These are phyloP conservation scores for Argyrosomus regius DNA, from an alignment of 2,797 vertebrate species.

Conservation along the genomic window DNA sequence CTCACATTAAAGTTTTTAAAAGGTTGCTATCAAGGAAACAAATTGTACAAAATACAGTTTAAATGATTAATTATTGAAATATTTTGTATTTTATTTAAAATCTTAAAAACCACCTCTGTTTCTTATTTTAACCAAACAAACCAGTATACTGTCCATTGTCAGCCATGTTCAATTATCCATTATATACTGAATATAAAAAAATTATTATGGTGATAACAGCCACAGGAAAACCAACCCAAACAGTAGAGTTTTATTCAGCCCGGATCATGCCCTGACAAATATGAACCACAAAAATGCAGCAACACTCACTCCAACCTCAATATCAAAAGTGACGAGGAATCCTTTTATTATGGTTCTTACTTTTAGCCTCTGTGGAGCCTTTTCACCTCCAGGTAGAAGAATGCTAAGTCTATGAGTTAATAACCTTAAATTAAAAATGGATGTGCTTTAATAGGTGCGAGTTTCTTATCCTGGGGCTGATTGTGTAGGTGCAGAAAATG, in stretches of 20 bases:
- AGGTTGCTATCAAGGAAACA: not conserved
- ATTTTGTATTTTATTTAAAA: not conserved
- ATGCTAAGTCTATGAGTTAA: constrained; percentile 42
- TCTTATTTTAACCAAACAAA: constrained; percentile 7
- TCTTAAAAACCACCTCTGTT: too few species aligned
- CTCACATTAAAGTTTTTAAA: not conserved
- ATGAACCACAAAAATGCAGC: constrained; percentile 61
- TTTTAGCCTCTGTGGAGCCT: constrained; percentile 24
- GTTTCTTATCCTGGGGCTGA: constrained; percentile 35
- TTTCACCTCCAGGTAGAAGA: constrained; percentile 29
- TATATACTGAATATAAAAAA: not conserved
- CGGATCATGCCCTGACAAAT: constrained; percentile 60
- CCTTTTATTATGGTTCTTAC: constrained; percentile 53
- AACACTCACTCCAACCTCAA: constrained; percentile 29
- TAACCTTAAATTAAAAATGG: constrained; percentile 62
- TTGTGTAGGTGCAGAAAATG: constrained; percentile 6
- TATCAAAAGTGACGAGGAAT: constrained; percentile 57
- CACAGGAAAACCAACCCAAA: constrained; percentile 28
- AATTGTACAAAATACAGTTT: not conserved
- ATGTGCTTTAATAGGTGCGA: constrained; percentile 20
- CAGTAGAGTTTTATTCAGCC: constrained; percentile 22
- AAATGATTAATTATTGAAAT: not conserved
- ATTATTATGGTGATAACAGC: constrained; percentile 15
- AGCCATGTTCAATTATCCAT: not conserved
- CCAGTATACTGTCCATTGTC: not conserved